These are phyloP conservation scores for Adrianichthys oophorus DNA, from an alignment of 2,797 vertebrate genomes.

Conservation along the genomic window DNA sequence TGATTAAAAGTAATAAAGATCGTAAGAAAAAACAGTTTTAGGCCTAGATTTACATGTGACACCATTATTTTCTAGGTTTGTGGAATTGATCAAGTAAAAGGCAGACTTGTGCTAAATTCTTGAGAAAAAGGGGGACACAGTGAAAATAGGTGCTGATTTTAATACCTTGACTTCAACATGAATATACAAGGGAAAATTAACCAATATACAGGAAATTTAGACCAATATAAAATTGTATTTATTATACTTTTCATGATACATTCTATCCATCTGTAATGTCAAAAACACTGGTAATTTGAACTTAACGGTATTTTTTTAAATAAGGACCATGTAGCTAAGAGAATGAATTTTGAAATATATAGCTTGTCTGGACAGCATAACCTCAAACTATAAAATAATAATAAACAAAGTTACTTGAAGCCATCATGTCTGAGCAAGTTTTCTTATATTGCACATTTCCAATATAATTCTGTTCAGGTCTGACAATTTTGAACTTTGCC, in stretches of 20 bases:
- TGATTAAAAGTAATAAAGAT: no score
- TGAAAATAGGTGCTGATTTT: conserved; percentile 73
- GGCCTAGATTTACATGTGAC: no score
- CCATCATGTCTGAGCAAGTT: conserved; percentile 72
- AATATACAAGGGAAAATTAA: conserved; percentile 80
- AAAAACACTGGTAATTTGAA: conserved; percentile 81
- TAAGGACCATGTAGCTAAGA: conserved; percentile 73
- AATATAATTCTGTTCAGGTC: conserved; percentile 71
- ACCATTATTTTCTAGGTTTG: not conserved
- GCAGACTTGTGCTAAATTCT: conserved; percentile 7
- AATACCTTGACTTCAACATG: conserved; percentile 79
- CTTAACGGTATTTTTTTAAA: conserved; percentile 78
- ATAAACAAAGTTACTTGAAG: conserved; percentile 69
- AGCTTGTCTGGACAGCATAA: conserved; percentile 72
- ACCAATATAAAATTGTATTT: conserved; percentile 82
- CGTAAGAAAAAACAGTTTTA: no score
- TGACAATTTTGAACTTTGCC: conserved; percentile 49
- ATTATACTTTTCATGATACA: conserved; percentile 85
- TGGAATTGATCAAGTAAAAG: conserved; percentile 2
- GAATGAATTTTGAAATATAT: conserved; percentile 51
- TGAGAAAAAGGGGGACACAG: conserved; percentile 63
- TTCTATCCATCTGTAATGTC: conserved; percentile 80
- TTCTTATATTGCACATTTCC: conserved; percentile 81
- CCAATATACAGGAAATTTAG: conserved; percentile 80
- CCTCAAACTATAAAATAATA: conserved; percentile 75